Base-by-base conservation (phyloP, 2,888 invertebrate genomes). In the Hirtodrosophila duncani region DNA sequence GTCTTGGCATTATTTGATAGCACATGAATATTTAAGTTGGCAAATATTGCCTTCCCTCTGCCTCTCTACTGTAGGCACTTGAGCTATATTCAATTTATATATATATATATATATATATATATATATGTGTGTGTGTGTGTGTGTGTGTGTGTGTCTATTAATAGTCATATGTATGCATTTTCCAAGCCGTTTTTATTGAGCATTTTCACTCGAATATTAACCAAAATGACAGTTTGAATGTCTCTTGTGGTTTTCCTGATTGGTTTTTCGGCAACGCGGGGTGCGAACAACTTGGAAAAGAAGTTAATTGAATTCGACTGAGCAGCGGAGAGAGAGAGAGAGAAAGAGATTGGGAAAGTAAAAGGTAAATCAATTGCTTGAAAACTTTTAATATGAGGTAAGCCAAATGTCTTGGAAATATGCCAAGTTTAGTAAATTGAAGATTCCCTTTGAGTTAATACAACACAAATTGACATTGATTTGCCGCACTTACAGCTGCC, bases 21-120 rank as follows among this genome's bases (percentile, higher is more conserved):
- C 63, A 78, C 67, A 74, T 72, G 78, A 72, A 72, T 72, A 72
- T 72, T 70, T 70, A 67, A 70, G 65, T 56, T 59, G 67, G 45
- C 58, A 68, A 71, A 75, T 66, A 66, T 46, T 41, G 56, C 63
- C 21, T 45, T 45, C n/a, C n/a, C n/a, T n/a, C n/a, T n/a, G n/a
- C n/a, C n/a, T n/a, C 49, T 34, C 46, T 11, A 37, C 44, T 48
- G 39, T 41, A 49, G 48, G 62, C 33, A 52, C 44, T 36, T 38
- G 41, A 44, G 39, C 37, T 64, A 65, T 59, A 67, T 62, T 65
- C 70, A 78, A 72, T 78, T 74, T 70, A 67, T 74, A 68, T 66
- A 77, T 63, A 70, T 78, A 74, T 70, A 70, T 70, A 67, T 74
- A 33, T 59, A 36, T 21, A 39, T 44, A 33, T 53, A 50, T 77